Base-by-base conservation (phyloP, 2,888 invertebrate genomes). In the Parnassius mnemosyne region DNA sequence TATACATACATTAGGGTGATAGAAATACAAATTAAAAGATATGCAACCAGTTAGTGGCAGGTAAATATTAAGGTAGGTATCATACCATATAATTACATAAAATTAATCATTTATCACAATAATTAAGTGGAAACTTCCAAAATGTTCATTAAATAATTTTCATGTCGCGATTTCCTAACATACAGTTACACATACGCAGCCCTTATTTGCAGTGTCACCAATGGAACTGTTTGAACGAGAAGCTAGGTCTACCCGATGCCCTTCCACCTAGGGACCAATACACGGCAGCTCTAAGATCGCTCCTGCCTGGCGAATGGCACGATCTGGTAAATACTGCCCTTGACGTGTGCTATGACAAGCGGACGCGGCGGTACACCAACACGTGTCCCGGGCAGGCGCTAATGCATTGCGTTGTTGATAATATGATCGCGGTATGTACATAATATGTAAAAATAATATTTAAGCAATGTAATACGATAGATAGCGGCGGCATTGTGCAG, bases 361-460 rank as follows among this genome's bases (percentile, higher is more conserved):
- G 78, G 11, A 71, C 75, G 0, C 71, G 81, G 43, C 69, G 74
- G 9, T 89, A 83, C 63, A 81, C 77, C 0, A 84, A 81, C 51
- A 84, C 86, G 0, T 90, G 90, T 42, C 85, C 89, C 0, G 88
- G 87, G 5, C 89, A 89, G 46, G 85, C 83, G 2, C 54, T 89
- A 55, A 42, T 87, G 74, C 87, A 89, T 53, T 89, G 90, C 54
- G 69, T 83, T n/a, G 74, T 89, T 1, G 87, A 90, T 68, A 80
- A 87, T 58, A 66, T 90, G 66, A 79, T 85, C 55, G 70, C 77
- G 69, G 90, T 87, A 66, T 76, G 78, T 70, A n/a, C 16, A 13
- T 13, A 9, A 13, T 13, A 9, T 13, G 10, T 49, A 49, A 46
- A 12, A 46, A 7, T 11, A 46, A 46, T 46, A 46, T 46, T 46